phyloP scores from a whole-genome alignment of 1,140 invertebrate genomes.

The Melanaphis sacchari region DNA sequence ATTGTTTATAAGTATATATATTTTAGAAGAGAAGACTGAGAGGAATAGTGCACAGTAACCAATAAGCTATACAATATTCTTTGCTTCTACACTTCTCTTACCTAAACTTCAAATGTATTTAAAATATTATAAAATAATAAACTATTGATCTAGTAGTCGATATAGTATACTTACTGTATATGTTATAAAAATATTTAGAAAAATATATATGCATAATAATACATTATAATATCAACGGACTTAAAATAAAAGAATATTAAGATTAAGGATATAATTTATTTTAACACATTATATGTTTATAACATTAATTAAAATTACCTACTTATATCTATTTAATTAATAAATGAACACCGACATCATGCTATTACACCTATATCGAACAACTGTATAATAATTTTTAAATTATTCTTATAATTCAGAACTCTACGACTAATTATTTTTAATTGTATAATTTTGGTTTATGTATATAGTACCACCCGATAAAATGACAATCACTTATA shows the following conservation, averaged over 20 bases:
- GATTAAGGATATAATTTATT: neutral
- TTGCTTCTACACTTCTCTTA: too few relatives aligned
- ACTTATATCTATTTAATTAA: neutral
- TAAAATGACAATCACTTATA: slow-evolving; percentile 28
- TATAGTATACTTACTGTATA: too few relatives aligned
- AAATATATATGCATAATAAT: too few relatives aligned
- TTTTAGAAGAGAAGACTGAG: neutral
- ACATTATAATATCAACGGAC: neutral
- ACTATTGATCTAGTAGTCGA: too few relatives aligned
- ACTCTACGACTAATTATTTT: neutral
- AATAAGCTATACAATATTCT: too few relatives aligned
- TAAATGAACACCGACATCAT: neutral
- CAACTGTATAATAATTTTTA: neutral
- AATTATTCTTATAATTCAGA: neutral
- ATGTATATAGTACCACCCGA: neutral
- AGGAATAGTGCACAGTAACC: too few relatives aligned
- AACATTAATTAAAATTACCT: neutral
- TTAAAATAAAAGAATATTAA: neutral
- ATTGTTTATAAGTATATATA: too few relatives aligned
- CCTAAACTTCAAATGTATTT: too few relatives aligned
- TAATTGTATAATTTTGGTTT: neutral
- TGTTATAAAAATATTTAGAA: neutral
- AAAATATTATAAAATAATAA: too few relatives aligned
- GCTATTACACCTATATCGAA: too few relatives aligned
- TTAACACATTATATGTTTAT: neutral